Evolutionary conservation across 2,888 invertebrate genomes (phyloP), one percentile per base, ranked within the genome.

Genomic region (Apamea anceps): DNA sequence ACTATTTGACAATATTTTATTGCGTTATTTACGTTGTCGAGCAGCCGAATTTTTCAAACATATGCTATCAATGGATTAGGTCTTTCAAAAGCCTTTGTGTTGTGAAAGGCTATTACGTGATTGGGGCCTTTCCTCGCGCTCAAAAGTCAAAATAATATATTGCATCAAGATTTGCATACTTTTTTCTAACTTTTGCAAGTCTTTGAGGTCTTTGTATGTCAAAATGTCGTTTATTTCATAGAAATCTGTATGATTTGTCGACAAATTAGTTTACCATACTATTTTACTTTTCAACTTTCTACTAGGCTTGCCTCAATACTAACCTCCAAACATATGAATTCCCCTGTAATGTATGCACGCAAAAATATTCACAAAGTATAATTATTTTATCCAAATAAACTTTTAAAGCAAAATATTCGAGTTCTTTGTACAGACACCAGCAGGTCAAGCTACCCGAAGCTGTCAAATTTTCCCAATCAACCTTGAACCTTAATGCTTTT

Each of bases 291-390:
- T 25, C 10, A 45, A 48, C 0, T 70, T 57, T 25, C 2, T 21
- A 5, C 4, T 60, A 79, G 21, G 3, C 13, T 18, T 48, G 48
- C 48, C 48, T 72, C 28, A 28, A n/a, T n/a, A 15, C 25, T 73
- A 28, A 28, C 5, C 15, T 32, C 25, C 28, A 37, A 67, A 60
- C 62, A 71, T 79, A 79, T 28, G 86, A 85, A 89, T 87, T 87
- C 88, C 85, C 79, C 79, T 81, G 25, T 51, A 15, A 51, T 77
- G 82, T 80, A 72, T 85, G 82, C 75, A 84, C 67, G 79, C 88
- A 89, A 82, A 85, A 81, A 78, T 83, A 74, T 81, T 62, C 3
- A 37, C 7, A 65, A 65, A 54, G 7, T 21, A n/a, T 13, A 18
- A 57, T 28, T 32, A 8, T 12, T 57, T 48, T 21, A 18, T 37